Conservation (phyloP, 2,888 invertebrate genomes). For the Osedax fenrisi region DNA sequence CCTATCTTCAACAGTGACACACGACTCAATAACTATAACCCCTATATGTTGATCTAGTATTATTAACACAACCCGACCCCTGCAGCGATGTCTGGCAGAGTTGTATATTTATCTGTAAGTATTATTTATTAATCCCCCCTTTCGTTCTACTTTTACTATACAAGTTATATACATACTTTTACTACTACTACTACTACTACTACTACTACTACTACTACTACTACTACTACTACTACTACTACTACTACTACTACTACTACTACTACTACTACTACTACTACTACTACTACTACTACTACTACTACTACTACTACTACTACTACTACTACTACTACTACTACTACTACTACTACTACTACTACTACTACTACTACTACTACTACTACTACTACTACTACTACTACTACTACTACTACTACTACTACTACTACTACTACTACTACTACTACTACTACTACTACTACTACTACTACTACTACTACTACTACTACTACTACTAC, state of each 20-base stretch:
- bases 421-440: neutral
- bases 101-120: no score
- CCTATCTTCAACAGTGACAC: no score
- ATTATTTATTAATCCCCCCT: no score
- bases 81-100: no score
- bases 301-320: neutral
- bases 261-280: neutral
- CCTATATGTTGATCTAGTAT: no score
- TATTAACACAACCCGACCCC: no score
- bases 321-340: neutral
- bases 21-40: no score
- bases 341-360: neutral
- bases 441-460: neutral
- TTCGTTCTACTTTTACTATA: no score
- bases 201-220: constrained; percentile 15
- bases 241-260: neutral
- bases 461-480: neutral
- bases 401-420: neutral
- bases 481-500: neutral
- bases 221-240: neutral
- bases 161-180: no score
- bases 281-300: constrained; percentile 2
- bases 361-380: neutral
- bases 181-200: constrained; percentile 15
- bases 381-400: neutral